Evolutionary conservation across 2,113 vertebrate genomes (phyloP), one percentile per base, ranked within the genome.

Genomic region (Entelurus aequoreus): DNA sequence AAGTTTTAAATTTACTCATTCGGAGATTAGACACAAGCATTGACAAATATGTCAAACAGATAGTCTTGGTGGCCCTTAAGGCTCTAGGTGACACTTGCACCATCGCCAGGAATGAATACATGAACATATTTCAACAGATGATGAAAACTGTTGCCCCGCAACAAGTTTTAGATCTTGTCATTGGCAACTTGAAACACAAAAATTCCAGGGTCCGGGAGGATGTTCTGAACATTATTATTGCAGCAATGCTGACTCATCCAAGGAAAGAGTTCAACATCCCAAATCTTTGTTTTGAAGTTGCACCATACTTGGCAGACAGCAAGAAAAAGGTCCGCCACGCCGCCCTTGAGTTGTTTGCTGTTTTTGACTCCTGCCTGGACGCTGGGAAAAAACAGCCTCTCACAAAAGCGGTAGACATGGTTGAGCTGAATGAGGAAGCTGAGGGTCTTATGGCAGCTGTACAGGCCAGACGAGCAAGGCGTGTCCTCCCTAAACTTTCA

Each of bases 251-350:
- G 60, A 84, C 86, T 4, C 87, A 92, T 68, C 92, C 93, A 0
- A 77, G 88, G 12, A 90, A 90, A 66, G 90, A 94, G 75, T 92
- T 96, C 62, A 89, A 94, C 68, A 84, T 94, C 74, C 76, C 88
- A 15, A 81, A 79, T 51, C 84, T 97, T 77, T 92, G 90, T 1
- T 88, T 87, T 5, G 88, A 87, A 56, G 90, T 94, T 38, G 93
- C 93, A 0, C 95, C 94, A 0, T 91, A 86, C 28, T 87, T 94
- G 72, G 89, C 87, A 5, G 93, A 97, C 74, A 69, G 80, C 77
- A 95, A 94, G 77, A 84, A 83, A 67, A 92, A 89, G 65, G 93
- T 95, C 3, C 90, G 93, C 11, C 94, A 94, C 0, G 94, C 93
- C 0, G 92, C 93, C 19, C 84, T 94, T 1, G 95, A 96, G 77